Base-by-base conservation (phyloP, 2,797 vertebrate genomes). In the Gadopsis bispinosus region DNA sequence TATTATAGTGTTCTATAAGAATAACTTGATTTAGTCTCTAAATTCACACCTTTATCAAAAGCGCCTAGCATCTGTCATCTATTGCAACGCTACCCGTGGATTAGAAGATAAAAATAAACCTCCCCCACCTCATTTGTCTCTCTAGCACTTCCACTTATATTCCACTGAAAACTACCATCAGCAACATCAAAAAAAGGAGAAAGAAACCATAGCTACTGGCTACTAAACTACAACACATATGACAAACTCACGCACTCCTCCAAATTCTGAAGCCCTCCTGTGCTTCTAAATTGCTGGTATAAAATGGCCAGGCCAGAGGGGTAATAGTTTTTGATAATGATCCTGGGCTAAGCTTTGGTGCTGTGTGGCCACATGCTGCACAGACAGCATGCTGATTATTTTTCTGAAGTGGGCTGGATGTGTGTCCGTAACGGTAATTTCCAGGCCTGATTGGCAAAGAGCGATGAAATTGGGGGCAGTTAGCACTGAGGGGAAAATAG, bases 271-370 rank as follows among this genome's bases (percentile, higher is more conserved):
- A 71, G 37, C 48, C 69, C 63, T 75, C 66, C 66, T 51, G 45
- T 66, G 84, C 66, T 69, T 79, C 72, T 80, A 85, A 80, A 85
- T 83, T 80, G 86, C 75, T 66, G 73, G 70, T 87, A 63, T 87
- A 75, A 91, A 91, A 90, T 81, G 58, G 62, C 73, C 77, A 62
- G 73, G 88, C 87, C 81, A 84, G 87, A 81, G 86, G 87, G 88
- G 86, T 89, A 89, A 93, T 93, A 83, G 88, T 91, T 90, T 88
- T 83, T 93, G 83, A 91, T 94, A 91, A 93, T 91, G 88, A 92
- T 89, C 89, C 87, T 35, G 81, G 83, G 78, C 88, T 88, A 85
- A 84, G 87, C 85, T 87, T 75, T 71, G 75, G 85, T 83, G 80
- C 83, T 83, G 81, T 86, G 87, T 87, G 87, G 88, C 87, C 86